Conservation (phyloP, 2,888 invertebrate species). For the Drosophila peninsularis region DNA sequence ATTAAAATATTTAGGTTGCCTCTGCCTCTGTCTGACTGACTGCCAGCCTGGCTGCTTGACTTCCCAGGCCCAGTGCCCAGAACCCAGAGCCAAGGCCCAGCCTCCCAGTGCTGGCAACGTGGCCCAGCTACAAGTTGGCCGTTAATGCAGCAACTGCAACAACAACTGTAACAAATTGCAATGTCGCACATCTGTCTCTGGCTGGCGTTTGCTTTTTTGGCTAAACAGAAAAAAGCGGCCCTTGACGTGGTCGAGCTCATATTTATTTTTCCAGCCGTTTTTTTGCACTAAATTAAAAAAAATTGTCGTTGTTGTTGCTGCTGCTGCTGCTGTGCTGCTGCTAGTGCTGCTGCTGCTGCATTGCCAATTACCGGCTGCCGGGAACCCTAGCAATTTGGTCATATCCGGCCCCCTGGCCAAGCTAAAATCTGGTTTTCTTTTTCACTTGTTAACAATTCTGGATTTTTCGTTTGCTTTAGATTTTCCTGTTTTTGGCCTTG, state of each 20-base stretch:
- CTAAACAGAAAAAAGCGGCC: conserved; percentile 63
- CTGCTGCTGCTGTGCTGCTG: conserved; percentile 23
- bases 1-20: conserved; percentile 77
- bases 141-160: conserved; percentile 77
- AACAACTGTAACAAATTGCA: conserved; percentile 78
- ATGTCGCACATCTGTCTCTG: conserved; percentile 78
- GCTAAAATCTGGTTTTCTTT: conserved; percentile 72
- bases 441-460: conserved; percentile 65
- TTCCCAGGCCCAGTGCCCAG: conserved; percentile 57
- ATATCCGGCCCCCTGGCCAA: conserved; percentile 82
- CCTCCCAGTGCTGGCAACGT: conserved; percentile 10
- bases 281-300: conserved; percentile 51
- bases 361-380: conserved; percentile 81
- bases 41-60: background rate
- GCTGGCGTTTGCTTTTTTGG: conserved; percentile 69
- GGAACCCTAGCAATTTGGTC: conserved; percentile 83
- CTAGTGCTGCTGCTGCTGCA: conserved; percentile 45
- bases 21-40: conserved; percentile 17
- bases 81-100: conserved; percentile 14
- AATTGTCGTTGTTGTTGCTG: conserved; percentile 54
- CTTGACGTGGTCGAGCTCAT: conserved; percentile 64
- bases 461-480: conserved; percentile 66
- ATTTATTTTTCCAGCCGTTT: conserved; percentile 68
- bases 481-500: conserved; percentile 64
- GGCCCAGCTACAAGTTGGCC: conserved; percentile 43